A percentile compares a stretch with the other conserved stretches of the same genome.
phyloP scores from a whole-genome alignment of 2,113 vertebrate genomes.

The Entelurus aequoreus region DNA sequence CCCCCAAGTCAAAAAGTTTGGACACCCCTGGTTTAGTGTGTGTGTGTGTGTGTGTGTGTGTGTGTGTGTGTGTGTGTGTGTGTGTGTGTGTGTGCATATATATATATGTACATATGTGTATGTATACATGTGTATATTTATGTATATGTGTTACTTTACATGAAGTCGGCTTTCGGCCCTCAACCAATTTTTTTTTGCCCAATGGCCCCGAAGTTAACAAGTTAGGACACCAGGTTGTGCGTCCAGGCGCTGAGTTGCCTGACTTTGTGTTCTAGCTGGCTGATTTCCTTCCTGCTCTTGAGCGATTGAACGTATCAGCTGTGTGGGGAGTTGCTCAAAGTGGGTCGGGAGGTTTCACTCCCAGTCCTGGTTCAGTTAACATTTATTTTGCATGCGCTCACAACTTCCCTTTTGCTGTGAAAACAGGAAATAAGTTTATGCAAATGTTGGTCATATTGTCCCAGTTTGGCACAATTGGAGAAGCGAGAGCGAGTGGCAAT shows the following conservation, averaged over 20 bases:
- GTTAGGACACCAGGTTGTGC: too few species aligned
- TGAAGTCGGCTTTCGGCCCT: too few species aligned
- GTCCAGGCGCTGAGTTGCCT: background rate
- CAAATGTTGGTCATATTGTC: slow-evolving; percentile 35
- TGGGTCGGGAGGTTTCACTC: slow-evolving; percentile 38
- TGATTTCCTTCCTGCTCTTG: background rate
- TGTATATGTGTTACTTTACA: too few species aligned
- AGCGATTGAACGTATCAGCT: background rate
- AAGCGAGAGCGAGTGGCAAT: slow-evolving; percentile 3
- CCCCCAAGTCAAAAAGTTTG: too few species aligned
- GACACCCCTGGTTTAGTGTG: too few species aligned
- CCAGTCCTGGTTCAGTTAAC: background rate
- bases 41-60: too few species aligned
- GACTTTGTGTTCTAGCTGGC: background rate
- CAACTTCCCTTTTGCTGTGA: slow-evolving; percentile 5
- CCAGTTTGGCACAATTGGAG: slow-evolving; percentile 10
- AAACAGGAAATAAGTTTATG: slow-evolving; percentile 35
- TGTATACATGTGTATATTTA: too few species aligned
- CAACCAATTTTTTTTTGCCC: too few species aligned
- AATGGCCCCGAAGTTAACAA: too few species aligned
- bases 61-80: too few species aligned
- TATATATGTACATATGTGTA: too few species aligned
- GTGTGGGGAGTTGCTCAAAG: slow-evolving; percentile 18
- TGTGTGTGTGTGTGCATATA: too few species aligned
- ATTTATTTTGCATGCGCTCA: slow-evolving; percentile 9